Percentiles rank a stretch among this genome's conserved stretches.
Evolutionary conservation across 2,797 vertebrate species (phyloP).

Genomic region (Acanthornis magna): DNA sequence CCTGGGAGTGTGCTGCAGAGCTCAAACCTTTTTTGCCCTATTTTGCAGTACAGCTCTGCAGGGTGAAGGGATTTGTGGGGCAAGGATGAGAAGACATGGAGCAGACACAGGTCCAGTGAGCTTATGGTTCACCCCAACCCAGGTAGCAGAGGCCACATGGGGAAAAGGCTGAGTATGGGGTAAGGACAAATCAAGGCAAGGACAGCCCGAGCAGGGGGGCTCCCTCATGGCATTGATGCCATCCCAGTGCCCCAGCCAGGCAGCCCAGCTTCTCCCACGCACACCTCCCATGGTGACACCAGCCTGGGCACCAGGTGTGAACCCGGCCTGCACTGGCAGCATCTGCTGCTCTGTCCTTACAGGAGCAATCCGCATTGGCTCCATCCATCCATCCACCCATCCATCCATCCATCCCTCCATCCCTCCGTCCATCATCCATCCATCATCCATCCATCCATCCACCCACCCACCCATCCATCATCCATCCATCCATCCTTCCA

Average conservation of each 20-base stretch:
- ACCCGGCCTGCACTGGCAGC: rapidly evolving
- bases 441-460: not conserved
- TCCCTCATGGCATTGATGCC: not conserved
- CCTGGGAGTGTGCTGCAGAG: not conserved
- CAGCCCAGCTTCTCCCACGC: not conserved
- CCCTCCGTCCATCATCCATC: not conserved
- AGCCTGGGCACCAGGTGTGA: not conserved
- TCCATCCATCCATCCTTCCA: not conserved
- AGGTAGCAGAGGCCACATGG: not conserved
- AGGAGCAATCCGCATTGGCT: rapidly evolving
- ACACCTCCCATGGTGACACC: not conserved
- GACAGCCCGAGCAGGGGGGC: not conserved
- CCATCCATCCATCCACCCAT: not conserved
- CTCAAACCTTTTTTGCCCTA: not conserved
- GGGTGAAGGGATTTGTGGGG: not conserved
- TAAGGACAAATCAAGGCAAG: not conserved
- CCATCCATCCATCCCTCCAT: not conserved
- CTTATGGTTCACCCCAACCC: not conserved
- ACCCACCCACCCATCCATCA: not conserved
- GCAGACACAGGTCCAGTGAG: not conserved
- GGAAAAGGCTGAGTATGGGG: not conserved
- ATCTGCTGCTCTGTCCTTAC: not conserved
- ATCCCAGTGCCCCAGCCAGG: too few species aligned
- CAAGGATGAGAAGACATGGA: not conserved
- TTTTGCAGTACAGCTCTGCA: not conserved